A percentile compares a stretch with the other conserved stretches of the same genome.
Evolutionary conservation across 2,113 vertebrate genomes (phyloP).

Genomic region (Dasyprocta punctata): DNA sequence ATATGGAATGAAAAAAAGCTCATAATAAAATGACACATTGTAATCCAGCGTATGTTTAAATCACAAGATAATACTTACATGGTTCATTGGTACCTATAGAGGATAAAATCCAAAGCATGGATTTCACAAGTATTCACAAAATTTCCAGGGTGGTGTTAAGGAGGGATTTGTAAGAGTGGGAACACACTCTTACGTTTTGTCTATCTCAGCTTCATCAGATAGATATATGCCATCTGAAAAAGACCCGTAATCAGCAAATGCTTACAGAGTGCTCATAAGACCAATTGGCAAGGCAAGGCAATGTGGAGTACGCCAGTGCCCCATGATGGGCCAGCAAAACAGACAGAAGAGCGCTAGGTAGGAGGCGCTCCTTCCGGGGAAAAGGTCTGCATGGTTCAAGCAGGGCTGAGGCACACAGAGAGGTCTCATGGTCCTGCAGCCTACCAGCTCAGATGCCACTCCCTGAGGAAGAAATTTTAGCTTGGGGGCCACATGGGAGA

Average conservation of each 20-base stretch:
- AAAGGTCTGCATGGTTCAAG: not conserved
- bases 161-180: not conserved
- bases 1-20: not conserved
- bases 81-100: not conserved
- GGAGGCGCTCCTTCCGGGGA: not conserved
- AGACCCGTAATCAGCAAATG: not conserved
- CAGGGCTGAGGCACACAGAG: not conserved
- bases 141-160: not conserved
- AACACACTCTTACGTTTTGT: not conserved
- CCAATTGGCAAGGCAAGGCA: not conserved
- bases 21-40: not conserved
- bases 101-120: constrained; percentile 21
- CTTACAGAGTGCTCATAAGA: not conserved
- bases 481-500: not conserved
- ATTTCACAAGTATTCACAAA: not conserved
- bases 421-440: not conserved
- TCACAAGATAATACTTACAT: not conserved
- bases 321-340: not conserved
- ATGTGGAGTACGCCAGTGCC: no score
- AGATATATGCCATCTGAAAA: not conserved
- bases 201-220: not conserved
- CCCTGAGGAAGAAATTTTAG: not conserved
- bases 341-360: not conserved
- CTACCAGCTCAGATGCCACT: not conserved
- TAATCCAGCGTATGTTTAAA: not conserved